Evolutionary conservation across 2,113 vertebrate genomes (phyloP), one percentile per base, ranked within the genome.

Genomic region (Nibea coibor): DNA sequence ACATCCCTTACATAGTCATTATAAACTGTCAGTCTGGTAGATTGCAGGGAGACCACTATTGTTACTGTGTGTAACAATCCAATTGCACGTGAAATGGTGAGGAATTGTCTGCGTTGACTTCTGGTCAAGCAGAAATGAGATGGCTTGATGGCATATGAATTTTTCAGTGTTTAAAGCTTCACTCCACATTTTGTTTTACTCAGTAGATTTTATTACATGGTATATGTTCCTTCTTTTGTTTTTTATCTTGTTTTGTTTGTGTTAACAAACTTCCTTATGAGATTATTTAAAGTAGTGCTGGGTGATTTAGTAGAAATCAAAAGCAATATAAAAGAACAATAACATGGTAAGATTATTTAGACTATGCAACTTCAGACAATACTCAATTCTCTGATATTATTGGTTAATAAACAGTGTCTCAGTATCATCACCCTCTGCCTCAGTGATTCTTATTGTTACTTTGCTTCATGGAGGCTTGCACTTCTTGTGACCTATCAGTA

Each of bases 321-420:
- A 7, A 8, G 26, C 24, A 26, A 5, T 56, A 14, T 5, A n/a
- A 5, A 24, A 24, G 22, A 56, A 12, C n/a, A 19, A 35, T 3
- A 35, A 35, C 19, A 19, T 59, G 26, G 15, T 26, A 58, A 59
- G 26, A 31, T 8, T 24, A 56, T 56, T 26, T 28, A 59, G 26
- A 31, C 3, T 24, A 56, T 56, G 5, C n/a, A 26, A 57, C 22
- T 74, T 43, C 12, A 15, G 5, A n/a, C 6, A 6, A 48, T 24
- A 53, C 79, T 72, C 69, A 63, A 35, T 19, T 16, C 39, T 66
- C 43, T 57, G 20, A 47, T 72, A 51, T 69, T 20, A 39, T 69
- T 39, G 42, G 45, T 42, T 82, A 63, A 53, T 51, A 54, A 76
- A 51, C 48, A 66, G 19, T 28, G 20, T 72, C 48, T 59, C 28